Percentiles rank a stretch among this genome's conserved stretches.
These are phyloP conservation scores for Hyppa rectilinea DNA, from an alignment of 2,888 invertebrate species.

Conservation along the genomic window DNA sequence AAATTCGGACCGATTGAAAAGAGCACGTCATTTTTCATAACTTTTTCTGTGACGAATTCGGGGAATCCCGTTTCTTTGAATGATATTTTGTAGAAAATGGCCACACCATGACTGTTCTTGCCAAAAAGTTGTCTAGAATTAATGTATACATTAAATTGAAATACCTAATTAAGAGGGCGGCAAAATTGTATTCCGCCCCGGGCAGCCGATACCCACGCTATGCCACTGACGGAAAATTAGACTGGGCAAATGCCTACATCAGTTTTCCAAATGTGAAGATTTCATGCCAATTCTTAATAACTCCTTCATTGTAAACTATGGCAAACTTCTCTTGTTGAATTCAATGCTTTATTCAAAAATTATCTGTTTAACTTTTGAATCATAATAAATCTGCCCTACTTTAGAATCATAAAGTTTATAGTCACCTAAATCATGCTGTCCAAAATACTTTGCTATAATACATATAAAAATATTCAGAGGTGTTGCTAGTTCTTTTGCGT, in stretches of 20 bases:
- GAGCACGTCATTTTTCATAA: no score
- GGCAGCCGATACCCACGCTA: no score
- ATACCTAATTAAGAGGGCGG: no score
- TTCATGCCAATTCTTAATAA: neutral
- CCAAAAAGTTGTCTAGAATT: no score
- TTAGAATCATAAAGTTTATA: constrained; percentile 62
- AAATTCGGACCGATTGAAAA: no score
- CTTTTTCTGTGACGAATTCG: no score
- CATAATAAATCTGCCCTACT: constrained; percentile 60
- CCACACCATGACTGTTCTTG: no score
- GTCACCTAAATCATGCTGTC: constrained; percentile 94
- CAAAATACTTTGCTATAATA: constrained; percentile 93
- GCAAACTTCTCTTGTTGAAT: neutral
- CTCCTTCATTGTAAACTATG: neutral
- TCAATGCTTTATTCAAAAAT: constrained; percentile 16
- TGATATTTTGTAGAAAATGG: no score
- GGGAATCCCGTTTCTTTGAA: no score
- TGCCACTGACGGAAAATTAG: no score
- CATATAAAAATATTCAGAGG: constrained; percentile 94
- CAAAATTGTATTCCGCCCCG: no score
- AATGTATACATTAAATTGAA: no score
- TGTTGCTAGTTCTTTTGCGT: constrained; percentile 80
- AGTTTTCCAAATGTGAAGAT: neutral
- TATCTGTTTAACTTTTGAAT: constrained; percentile 52
- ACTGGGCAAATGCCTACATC: neutral